A percentile compares a stretch with the other conserved stretches of the same genome.
Evolutionary conservation across 2,888 invertebrate species (phyloP).

Genomic region (Polymixis lichenea): DNA sequence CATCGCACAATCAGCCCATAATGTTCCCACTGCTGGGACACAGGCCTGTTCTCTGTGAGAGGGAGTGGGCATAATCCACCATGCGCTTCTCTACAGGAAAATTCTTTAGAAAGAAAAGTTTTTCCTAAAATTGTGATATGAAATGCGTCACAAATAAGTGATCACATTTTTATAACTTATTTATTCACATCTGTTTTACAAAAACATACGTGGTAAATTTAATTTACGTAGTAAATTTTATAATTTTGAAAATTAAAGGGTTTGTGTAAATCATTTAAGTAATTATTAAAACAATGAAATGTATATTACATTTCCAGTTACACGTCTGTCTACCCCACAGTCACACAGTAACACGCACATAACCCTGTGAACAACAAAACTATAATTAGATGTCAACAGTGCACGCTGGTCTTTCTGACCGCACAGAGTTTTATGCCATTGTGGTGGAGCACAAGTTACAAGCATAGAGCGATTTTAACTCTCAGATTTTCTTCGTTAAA

Average conservation of each 20-base stretch:
- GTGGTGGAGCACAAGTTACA: slow-evolving; percentile 19
- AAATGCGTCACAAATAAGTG: not conserved
- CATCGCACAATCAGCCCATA: no score
- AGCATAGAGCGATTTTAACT: slow-evolving; percentile 12
- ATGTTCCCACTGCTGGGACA: no score
- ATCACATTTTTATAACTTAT: not conserved
- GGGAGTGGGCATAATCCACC: no score
- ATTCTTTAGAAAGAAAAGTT: not conserved
- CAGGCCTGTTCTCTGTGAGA: no score
- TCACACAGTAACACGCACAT: slow-evolving; percentile 14
- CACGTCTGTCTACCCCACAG: not conserved
- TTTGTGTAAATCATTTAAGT: not conserved
- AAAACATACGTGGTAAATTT: not conserved
- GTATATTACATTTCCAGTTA: not conserved
- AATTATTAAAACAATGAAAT: not conserved
- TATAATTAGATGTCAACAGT: slow-evolving; percentile 70
- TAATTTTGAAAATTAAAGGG: not conserved
- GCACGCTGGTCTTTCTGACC: slow-evolving; percentile 61
- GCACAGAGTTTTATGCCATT: slow-evolving; percentile 66
- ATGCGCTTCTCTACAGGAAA: not conserved
- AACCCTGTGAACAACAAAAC: slow-evolving; percentile 55
- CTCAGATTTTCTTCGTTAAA: fast-evolving
- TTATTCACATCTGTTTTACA: not conserved
- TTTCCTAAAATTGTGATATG: not conserved
- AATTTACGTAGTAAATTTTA: not conserved